Base-by-base conservation (phyloP, 1,140 invertebrate species). In the Drosophila jambulina region DNA sequence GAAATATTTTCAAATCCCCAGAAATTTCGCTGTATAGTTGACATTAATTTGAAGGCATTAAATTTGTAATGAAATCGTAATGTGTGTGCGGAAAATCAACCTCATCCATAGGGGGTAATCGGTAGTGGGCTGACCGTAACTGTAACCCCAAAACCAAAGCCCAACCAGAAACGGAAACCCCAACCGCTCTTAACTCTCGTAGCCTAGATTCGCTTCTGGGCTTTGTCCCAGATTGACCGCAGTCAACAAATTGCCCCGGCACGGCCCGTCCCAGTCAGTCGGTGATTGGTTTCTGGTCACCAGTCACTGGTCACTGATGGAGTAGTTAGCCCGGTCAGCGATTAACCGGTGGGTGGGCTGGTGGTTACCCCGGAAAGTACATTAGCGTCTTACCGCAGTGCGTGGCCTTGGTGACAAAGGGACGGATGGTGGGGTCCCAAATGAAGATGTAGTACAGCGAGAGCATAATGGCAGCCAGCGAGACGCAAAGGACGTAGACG, bases 361-460 rank as follows among this genome's bases (percentile, higher is more conserved):
- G 13, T 15, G 4, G 2, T 13, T 21, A 9, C 48, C 23, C n/a
- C 9, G 57, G 34, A 3, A 25, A 25, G 6, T 57, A 17, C 25
- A 23, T 56, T 25, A 25, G 15, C 9, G 4, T 21, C 91, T 92
- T 92, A 92, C 91, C 91, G 70, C 91, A 92, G 69, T 92, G 87
- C 77, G 82, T 91, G 82, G 77, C 83, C 84, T 91, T 92, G 68
- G 91, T 92, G 43, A 91, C 91, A 60, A 92, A 92, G 57, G 91
- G 91, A 40, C 91, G 82, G 45, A 92, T 91, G 49, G 83, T 95
- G 0, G 97, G 97, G 93, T 98, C 96, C 98, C 98, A 99, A 70
- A 99, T 95, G 93, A 99, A 98, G 70, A 98, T 96, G 93, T 99
- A 99, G 94, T 99, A 99, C 13, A 99, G 94, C 0, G 98, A 98